Evolutionary conservation across 2,888 invertebrate species (phyloP).

Genomic region (Eremobia ochroleuca): DNA sequence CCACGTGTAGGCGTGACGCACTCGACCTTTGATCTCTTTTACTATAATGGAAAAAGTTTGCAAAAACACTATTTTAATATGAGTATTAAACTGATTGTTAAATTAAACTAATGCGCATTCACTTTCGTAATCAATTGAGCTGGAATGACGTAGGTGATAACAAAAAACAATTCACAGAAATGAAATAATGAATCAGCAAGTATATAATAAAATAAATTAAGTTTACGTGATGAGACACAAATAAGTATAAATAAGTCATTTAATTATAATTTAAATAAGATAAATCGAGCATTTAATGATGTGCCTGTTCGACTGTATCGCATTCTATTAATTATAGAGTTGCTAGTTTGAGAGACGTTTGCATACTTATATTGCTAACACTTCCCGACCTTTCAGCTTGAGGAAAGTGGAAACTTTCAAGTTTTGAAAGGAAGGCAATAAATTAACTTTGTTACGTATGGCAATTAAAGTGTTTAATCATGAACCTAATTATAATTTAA

Average conservation of each 20-base stretch:
- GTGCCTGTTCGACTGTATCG: constrained; percentile 53
- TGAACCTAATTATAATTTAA: constrained; percentile 7
- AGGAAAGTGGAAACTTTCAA: constrained; percentile 57
- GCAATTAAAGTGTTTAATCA: constrained; percentile 46
- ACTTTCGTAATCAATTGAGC: neutral
- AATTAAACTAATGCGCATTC: constrained; percentile 8
- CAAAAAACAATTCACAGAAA: constrained; percentile 1
- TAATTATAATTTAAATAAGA: constrained; percentile 53
- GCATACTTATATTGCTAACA: constrained; percentile 64
- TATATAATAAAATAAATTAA: constrained; percentile 4
- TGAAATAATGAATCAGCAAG: neutral
- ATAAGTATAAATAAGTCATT: constrained; percentile 31
- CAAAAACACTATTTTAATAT: constrained; percentile 35
- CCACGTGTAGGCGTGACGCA: constrained; percentile 33
- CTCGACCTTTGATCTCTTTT: neutral
- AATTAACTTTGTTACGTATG: constrained; percentile 55
- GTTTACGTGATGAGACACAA: constrained; percentile 13
- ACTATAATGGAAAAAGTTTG: constrained; percentile 9
- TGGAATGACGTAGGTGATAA: constrained; percentile 4
- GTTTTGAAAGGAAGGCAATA: constrained; percentile 52
- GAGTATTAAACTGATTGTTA: constrained; percentile 14
- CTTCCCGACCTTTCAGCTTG: constrained; percentile 50
- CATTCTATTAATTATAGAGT: constrained; percentile 59
- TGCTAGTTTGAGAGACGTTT: constrained; percentile 60
- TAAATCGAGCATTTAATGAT: constrained; percentile 60